Evolutionary conservation across 2,113 vertebrate species (phyloP).

Genomic region (Dromaius novaehollandiae): DNA sequence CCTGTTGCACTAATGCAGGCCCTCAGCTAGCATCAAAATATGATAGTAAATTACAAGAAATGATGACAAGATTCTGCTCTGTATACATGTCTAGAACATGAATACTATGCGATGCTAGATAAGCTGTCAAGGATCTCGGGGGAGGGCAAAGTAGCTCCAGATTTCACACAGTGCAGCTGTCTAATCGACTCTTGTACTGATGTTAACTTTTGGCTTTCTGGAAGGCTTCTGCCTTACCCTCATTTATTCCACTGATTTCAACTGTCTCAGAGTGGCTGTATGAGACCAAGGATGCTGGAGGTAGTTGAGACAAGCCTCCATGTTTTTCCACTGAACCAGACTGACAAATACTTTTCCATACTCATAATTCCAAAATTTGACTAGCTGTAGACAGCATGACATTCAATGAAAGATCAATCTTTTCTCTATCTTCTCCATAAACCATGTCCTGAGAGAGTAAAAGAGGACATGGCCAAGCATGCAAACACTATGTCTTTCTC

Average conservation of each 20-base stretch:
- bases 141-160: not conserved
- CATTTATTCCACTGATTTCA: not conserved
- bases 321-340: not conserved
- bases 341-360: not conserved
- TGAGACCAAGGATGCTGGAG: not conserved
- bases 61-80: not conserved
- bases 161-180: not conserved
- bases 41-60: not conserved
- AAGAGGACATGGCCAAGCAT: not conserved
- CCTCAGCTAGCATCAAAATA: not conserved
- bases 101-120: not conserved
- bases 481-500: not conserved
- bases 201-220: not conserved
- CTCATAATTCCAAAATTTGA: not conserved
- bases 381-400: not conserved
- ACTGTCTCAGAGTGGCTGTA: not conserved
- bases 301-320: not conserved
- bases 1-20: not conserved
- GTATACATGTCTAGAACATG: not conserved
- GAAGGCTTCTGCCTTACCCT: not conserved
- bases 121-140: not conserved
- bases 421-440: not conserved
- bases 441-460: not conserved
- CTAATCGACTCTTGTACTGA: not conserved
- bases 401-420: not conserved